These are phyloP conservation scores for Intellagama lesueurii DNA, from an alignment of 2,797 vertebrate species.

Conservation along the genomic window DNA sequence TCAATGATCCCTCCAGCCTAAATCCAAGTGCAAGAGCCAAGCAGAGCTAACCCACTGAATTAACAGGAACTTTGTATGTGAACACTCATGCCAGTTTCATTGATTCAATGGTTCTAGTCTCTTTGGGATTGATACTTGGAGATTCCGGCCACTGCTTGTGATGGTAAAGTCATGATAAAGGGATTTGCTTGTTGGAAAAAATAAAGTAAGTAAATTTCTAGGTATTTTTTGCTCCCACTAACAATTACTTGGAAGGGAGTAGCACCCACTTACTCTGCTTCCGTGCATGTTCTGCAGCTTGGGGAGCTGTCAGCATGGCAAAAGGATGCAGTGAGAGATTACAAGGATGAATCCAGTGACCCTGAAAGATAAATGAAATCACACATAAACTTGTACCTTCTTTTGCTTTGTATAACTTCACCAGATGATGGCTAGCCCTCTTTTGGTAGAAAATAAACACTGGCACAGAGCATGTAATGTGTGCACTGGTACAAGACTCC, in stretches of 20 bases:
- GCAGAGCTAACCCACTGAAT: too few relatives aligned
- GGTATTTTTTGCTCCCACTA: too few relatives aligned
- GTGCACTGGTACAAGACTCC: background rate
- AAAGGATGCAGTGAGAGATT: slow-evolving; percentile 86
- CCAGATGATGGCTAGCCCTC: background rate
- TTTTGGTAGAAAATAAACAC: background rate
- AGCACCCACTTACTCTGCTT: slow-evolving; percentile 81
- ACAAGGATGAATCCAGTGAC: slow-evolving; percentile 72
- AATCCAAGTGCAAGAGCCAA: too few relatives aligned
- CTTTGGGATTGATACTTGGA: too few relatives aligned
- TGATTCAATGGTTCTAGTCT: too few relatives aligned
- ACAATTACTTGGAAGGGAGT: background rate
- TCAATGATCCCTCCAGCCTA: too few relatives aligned
- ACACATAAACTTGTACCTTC: background rate
- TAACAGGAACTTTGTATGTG: too few relatives aligned
- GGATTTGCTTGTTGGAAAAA: too few relatives aligned
- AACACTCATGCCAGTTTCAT: too few relatives aligned
- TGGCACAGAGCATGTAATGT: background rate
- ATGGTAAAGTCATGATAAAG: too few relatives aligned
- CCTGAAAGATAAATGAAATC: slow-evolving; percentile 31
- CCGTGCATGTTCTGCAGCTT: slow-evolving; percentile 81
- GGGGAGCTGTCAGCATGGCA: slow-evolving; percentile 87
- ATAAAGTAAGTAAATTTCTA: background rate
- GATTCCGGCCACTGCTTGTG: too few relatives aligned
- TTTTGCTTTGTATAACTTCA: background rate